These are phyloP conservation scores for Tipula vernalis DNA, from an alignment of 2,888 invertebrate genomes.

Conservation along the genomic window DNA sequence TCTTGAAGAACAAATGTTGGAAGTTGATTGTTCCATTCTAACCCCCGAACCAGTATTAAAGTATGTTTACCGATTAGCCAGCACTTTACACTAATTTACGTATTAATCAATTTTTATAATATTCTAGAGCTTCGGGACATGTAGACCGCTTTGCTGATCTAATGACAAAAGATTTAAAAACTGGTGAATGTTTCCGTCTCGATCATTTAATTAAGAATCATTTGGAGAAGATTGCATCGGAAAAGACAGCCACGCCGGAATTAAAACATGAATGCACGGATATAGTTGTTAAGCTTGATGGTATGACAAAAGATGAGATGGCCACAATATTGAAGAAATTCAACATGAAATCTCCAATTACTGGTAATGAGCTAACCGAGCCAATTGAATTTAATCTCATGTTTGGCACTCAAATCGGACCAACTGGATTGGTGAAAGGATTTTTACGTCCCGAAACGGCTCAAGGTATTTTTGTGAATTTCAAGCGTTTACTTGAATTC, in stretches of 20 bases:
- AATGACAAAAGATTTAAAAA: slow-evolving; percentile 95
- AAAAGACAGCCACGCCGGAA: slow-evolving; percentile 67
- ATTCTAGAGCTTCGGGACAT: slow-evolving; percentile 81
- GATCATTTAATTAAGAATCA: slow-evolving; percentile 96
- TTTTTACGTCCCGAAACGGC: slow-evolving; percentile 97
- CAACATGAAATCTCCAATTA: slow-evolving; percentile 88
- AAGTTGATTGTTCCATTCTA: slow-evolving; percentile 94
- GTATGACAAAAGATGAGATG: slow-evolving; percentile 86
- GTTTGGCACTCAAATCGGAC: slow-evolving; percentile 97
- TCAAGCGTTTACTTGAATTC: slow-evolving; percentile 92
- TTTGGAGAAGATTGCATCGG: slow-evolving; percentile 70
- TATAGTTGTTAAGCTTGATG: slow-evolving; percentile 75
- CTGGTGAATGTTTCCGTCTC: slow-evolving; percentile 93
- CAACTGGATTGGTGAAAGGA: slow-evolving; percentile 86
- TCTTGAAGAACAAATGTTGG: slow-evolving; percentile 95
- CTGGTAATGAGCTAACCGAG: slow-evolving; percentile 87
- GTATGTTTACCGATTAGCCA: slow-evolving; percentile 34
- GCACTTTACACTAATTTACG: not conserved
- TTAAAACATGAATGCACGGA: slow-evolving; percentile 62
- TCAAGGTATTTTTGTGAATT: slow-evolving; percentile 99
- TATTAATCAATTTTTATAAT: not conserved
- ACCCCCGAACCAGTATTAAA: slow-evolving; percentile 96
- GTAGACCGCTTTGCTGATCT: slow-evolving; percentile 98
- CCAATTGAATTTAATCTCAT: slow-evolving; percentile 98
- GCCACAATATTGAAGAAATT: slow-evolving; percentile 69